phyloP scores from a whole-genome alignment of 2,797 vertebrate species.

The Setipinna tenuifilis region DNA sequence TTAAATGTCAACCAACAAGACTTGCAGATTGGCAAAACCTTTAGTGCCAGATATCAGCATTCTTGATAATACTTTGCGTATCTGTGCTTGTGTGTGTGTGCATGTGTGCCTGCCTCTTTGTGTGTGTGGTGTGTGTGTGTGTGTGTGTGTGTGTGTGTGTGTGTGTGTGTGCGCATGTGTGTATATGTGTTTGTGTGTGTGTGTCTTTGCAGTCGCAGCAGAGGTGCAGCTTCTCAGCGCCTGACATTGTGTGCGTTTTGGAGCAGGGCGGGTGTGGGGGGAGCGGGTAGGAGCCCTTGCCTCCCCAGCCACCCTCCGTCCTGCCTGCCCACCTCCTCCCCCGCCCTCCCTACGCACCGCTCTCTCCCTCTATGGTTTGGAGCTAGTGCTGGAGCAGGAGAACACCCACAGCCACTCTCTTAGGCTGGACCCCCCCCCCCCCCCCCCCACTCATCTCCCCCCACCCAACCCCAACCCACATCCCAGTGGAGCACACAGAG shows the following conservation, averaged over 20 bases:
- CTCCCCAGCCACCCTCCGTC: constrained; percentile 41
- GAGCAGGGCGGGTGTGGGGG: constrained; percentile 16
- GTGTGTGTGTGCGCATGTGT: background rate
- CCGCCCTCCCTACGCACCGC: constrained; percentile 46
- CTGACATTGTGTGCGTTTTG: constrained; percentile 43
- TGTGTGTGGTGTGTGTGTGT: background rate
- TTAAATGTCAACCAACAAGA: background rate
- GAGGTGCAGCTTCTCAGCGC: constrained; percentile 56
- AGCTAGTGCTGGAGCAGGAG: constrained; percentile 48
- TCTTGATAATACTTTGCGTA: background rate
- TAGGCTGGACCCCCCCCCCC: background rate
- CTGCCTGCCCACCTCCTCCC: constrained; percentile 36
- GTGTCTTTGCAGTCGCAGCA: constrained; percentile 57
- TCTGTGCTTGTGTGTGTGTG: background rate
- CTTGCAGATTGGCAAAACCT: background rate
- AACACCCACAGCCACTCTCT: background rate
- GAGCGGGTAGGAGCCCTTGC: constrained; percentile 16
- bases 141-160: constrained; percentile 1
- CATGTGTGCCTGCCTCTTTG: background rate
- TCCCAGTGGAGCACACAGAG: background rate
- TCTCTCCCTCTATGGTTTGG: constrained; percentile 56
- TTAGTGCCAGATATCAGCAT: background rate
- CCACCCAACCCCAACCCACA: background rate
- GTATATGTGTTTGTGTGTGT: background rate
- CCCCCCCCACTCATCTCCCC: too few relatives aligned